A percentile compares a stretch with the other conserved stretches of the same genome.
Evolutionary conservation across 2,113 vertebrate genomes (phyloP).

Genomic region (Catharus bicknelli): DNA sequence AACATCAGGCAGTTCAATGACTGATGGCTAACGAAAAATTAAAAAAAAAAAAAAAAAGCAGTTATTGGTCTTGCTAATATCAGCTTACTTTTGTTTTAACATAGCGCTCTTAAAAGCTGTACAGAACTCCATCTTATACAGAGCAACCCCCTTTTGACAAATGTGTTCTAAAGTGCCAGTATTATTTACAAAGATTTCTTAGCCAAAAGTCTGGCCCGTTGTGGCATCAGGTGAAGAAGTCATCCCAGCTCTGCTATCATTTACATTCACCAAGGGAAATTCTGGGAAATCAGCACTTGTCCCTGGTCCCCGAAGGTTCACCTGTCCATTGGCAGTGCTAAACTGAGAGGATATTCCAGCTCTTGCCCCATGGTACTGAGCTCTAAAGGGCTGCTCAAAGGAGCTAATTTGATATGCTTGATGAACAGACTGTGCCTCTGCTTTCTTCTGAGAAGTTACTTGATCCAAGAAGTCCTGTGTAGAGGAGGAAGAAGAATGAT

Average conservation of each 20-base stretch:
- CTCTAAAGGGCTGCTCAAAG: conserved; percentile 95
- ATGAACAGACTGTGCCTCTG: conserved; percentile 89
- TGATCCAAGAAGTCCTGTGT: conserved; percentile 97
- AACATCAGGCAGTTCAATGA: conserved; percentile 76
- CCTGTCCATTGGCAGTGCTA: conserved; percentile 94
- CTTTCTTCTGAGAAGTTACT: conserved; percentile 95
- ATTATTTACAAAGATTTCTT: conserved; percentile 78
- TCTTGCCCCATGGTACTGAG: conserved; percentile 90
- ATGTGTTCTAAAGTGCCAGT: conserved; percentile 94
- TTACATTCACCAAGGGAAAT: conserved; percentile 94
- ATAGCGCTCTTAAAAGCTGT: conserved; percentile 76
- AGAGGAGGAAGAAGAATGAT: conserved; percentile 89
- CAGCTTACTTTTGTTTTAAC: conserved; percentile 78
- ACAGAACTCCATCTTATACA: conserved; percentile 80
- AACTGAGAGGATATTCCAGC: conserved; percentile 91
- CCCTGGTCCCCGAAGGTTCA: conserved; percentile 89
- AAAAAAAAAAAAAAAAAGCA: conserved; percentile 14
- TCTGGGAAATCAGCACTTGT: conserved; percentile 93
- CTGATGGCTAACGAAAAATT: conserved; percentile 64
- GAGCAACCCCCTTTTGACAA: conserved; percentile 81
- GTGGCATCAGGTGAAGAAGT: conserved; percentile 94
- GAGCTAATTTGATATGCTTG: conserved; percentile 95
- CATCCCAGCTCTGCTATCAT: conserved; percentile 93
- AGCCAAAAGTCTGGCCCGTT: conserved; percentile 95
- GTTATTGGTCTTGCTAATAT: conserved; percentile 79